Conservation (phyloP, 2,113 vertebrate genomes). For the Tilapia sparmanii region DNA sequence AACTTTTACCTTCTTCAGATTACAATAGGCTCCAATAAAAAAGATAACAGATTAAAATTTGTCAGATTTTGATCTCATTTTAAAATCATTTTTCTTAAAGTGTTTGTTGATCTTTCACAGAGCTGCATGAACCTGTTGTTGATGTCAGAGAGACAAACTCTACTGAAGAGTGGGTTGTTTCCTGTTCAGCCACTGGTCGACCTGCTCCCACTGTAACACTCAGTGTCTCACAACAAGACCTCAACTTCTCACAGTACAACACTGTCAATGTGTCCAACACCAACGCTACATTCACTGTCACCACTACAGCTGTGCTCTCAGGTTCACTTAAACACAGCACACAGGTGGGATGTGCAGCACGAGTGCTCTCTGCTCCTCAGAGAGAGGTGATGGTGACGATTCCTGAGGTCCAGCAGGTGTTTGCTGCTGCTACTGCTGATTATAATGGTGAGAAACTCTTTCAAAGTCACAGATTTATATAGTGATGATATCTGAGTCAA, state of each 20-base stretch:
- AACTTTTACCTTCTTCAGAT: background rate
- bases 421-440: background rate
- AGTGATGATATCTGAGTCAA: background rate
- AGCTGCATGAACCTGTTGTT: conserved; percentile 13
- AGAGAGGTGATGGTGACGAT: background rate
- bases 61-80: background rate
- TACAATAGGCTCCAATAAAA: background rate
- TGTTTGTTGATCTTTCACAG: background rate
- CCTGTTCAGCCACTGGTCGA: background rate
- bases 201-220: background rate
- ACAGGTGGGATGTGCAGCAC: background rate
- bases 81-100: background rate
- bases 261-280: background rate
- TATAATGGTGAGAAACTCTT: background rate
- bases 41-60: background rate
- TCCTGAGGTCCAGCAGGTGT: background rate
- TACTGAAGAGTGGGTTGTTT: background rate
- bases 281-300: background rate
- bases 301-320: background rate
- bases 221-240: background rate
- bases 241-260: background rate
- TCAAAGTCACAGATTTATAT: background rate
- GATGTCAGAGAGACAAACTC: background rate
- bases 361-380: background rate
- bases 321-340: accelerated